phyloP scores from a whole-genome alignment of 2,888 invertebrate genomes.

The Kryphioiulus occultus region DNA sequence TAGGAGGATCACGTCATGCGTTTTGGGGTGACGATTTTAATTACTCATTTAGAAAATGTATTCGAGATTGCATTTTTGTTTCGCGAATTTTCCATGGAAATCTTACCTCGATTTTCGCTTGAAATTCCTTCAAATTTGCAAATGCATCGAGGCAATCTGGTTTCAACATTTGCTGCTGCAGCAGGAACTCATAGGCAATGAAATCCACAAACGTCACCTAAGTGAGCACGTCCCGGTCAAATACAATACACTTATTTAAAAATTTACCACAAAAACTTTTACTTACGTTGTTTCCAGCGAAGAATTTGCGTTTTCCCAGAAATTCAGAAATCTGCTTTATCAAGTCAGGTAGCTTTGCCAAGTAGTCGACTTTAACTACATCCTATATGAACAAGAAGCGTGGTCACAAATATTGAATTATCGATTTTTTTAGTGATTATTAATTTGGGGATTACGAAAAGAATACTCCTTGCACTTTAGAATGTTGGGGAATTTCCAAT shows the following conservation, averaged over 20 bases:
- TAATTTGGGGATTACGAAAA: too few species aligned
- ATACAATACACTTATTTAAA: not conserved
- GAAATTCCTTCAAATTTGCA: conserved; percentile 43
- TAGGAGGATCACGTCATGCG: too few species aligned
- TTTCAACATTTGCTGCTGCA: conserved; percentile 22
- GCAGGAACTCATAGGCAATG: conserved; percentile 46
- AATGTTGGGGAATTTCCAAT: too few species aligned
- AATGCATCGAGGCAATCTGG: conserved; percentile 42
- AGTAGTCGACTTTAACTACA: not conserved
- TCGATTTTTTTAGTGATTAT: too few species aligned
- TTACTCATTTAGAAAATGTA: too few species aligned
- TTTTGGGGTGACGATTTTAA: too few species aligned
- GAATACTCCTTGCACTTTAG: too few species aligned
- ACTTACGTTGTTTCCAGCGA: not conserved
- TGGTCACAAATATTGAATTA: too few species aligned
- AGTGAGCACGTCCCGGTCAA: not conserved
- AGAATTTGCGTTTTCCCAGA: not conserved
- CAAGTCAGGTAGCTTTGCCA: not conserved
- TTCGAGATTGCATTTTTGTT: too few species aligned
- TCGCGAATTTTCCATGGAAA: too few species aligned
- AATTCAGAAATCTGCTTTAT: not conserved
- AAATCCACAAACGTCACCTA: conserved; percentile 50
- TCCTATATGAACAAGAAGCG: not conserved
- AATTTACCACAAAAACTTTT: not conserved
- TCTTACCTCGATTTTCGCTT: conserved; percentile 41